Percentiles rank a stretch among this genome's conserved stretches.
phyloP scores from a whole-genome alignment of 2,113 vertebrate genomes.

The Colinus virginianus region DNA sequence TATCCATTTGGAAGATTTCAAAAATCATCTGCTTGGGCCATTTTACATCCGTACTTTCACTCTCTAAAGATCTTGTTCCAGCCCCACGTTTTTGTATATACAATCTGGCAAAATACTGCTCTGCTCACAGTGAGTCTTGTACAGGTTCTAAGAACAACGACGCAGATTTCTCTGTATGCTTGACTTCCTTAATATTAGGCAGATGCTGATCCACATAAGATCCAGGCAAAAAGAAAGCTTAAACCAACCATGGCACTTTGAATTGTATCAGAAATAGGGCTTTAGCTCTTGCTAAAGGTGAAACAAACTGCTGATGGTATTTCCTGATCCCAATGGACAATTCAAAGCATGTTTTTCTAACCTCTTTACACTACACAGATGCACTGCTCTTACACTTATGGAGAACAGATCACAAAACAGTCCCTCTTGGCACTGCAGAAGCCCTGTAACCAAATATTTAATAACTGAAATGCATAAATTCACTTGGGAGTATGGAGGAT shows the following conservation, averaged over 20 bases:
- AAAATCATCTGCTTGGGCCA: neutral
- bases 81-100: neutral
- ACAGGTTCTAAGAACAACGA: neutral
- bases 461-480: neutral
- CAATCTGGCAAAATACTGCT: neutral
- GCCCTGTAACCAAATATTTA: neutral
- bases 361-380: neutral
- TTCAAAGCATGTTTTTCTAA: neutral
- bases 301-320: neutral
- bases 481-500: neutral
- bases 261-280: neutral
- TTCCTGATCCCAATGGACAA: neutral
- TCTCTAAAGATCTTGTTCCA: neutral
- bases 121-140: neutral
- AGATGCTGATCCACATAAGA: neutral
- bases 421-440: neutral
- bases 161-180: neutral
- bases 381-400: neutral
- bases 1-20: neutral
- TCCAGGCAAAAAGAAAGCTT: neutral
- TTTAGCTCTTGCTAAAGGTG: neutral
- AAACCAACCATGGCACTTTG: neutral
- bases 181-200: neutral
- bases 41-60: neutral
- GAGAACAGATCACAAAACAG: neutral